Evolutionary conservation across 2,888 invertebrate species (phyloP), one percentile per base, ranked within the genome.

Genomic region (Amphipoea lucens): DNA sequence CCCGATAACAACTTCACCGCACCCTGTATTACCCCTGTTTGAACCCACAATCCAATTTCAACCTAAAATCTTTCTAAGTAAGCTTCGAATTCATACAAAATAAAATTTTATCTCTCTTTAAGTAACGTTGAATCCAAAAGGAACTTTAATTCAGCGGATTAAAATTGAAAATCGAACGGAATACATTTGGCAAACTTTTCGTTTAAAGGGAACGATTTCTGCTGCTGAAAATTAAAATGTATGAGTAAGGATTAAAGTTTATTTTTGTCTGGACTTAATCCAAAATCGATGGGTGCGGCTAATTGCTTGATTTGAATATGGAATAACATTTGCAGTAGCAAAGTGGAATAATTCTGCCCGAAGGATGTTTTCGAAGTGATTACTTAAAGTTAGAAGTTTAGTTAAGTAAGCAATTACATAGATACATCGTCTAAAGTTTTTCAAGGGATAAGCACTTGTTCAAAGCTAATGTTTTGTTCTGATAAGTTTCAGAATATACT

Each of bases 301-400:
- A 94, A 94, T 94, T 93, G 92, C 90, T 91, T 92, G 89, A 94
- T 94, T 94, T 94, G 92, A 92, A 93, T 94, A 88, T 87, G 84
- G 86, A 87, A 88, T 86, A 85, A 87, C 81, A 83, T 89, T 83
- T 71, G 51, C 23, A 65, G 78, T 82, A 42, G 78, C 78, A 45
- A 66, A 29, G 29, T 76, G 81, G 82, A 73, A 29, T 29, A 29
- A 29, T 29, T 29, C 29, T 84, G 77, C 78, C 79, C 12, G 78
- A 51, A 73, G 29, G 60, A 73, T 51, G 65, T 48, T 83, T 54
- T 87, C 82, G 76, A 80, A 88, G 60, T 83, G 81, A 67, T 77
- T 63, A 81, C 68, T 63, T 51, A 36, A 75, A 68, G n/a, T 60
- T 51, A 42, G 68, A 71, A 71, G 74, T 75, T 81, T 48, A 17